Evolutionary conservation across 2,888 invertebrate genomes (phyloP), one percentile per base, ranked within the genome.

Genomic region (Thereva unica): DNA sequence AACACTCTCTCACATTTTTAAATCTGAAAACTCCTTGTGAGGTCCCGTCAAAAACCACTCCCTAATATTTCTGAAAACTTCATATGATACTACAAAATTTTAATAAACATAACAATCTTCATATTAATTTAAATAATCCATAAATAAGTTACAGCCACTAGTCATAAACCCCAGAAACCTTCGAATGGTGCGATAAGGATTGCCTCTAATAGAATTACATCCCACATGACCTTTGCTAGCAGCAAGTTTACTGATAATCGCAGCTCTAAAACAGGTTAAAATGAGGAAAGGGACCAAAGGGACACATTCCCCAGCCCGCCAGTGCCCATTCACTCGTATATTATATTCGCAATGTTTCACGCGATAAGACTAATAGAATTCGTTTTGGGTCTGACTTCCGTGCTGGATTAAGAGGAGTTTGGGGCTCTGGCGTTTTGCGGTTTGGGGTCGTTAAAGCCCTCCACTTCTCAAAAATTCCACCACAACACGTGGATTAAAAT

Each of bases 311-410:
- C 55, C 10, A 47, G 10, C 47, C 23, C 4, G 12, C 55, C 4
- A 34, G 8, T 35, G n/a, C 44, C 56, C 44, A 56, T 44, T 56
- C 56, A 37, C 37, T 59, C 59, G 59, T 59, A 59, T 59, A 59
- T 50, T 63, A 63, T 35, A 52, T 63, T 52, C 42, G 63, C 63
- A 63, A 63, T 63, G 63, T 63, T 63, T 63, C 41, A 63, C 63
- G 63, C 63, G 63, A 63, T 63, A 63, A 63, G 63, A 63, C 63
- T 63, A 63, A 63, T 63, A 63, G 63, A 63, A 63, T 63, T 59
- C 59, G 45, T 37, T 23, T 23, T 50, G 59, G 47, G 59, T 49
- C 47, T 47, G 37, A 59, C 38, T 38, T 45, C 40, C 59, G 10
- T 23, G 23, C 23, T 23, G 23, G 23, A 23, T 23, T 23, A 23